Conservation (phyloP, 1,140 invertebrate genomes). For the Zaprionus gabonicus region DNA sequence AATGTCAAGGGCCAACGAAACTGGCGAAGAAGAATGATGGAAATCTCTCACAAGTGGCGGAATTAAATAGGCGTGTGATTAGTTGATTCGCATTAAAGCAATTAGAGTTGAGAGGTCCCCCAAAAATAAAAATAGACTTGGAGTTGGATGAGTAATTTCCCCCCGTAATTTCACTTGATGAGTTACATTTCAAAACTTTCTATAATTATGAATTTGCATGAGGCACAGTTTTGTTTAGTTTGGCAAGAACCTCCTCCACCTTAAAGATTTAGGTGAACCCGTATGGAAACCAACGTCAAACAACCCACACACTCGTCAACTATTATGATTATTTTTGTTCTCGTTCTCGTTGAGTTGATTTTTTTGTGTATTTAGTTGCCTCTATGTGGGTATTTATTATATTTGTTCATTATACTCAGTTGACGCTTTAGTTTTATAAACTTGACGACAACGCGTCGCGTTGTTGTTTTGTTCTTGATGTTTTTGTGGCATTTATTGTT, state of each 20-base stretch:
- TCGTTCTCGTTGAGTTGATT: background rate
- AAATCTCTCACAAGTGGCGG: background rate
- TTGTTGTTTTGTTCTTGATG: slow-evolving; percentile 29
- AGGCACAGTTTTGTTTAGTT: slow-evolving; percentile 4
- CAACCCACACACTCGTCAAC: slow-evolving; percentile 15
- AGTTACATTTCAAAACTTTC: slow-evolving; percentile 4
- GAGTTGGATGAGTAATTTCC: background rate
- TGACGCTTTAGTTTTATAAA: slow-evolving; percentile 16
- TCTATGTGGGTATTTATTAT: slow-evolving; percentile 62
- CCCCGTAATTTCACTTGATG: background rate
- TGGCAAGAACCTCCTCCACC: background rate
- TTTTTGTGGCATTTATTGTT: slow-evolving; percentile 21
- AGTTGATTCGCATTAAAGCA: slow-evolving; percentile 2
- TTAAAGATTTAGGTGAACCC: slow-evolving; percentile 1
- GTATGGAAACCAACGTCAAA: background rate
- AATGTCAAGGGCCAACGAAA: slow-evolving; percentile 4
- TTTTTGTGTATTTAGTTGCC: slow-evolving; percentile 15
- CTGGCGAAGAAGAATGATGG: background rate
- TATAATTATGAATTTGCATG: slow-evolving; percentile 19
- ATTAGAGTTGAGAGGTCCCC: background rate
- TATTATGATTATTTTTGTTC: slow-evolving; percentile 13
- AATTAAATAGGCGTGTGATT: slow-evolving; percentile 5
- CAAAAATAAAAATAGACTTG: background rate
- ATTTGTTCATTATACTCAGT: slow-evolving; percentile 39
- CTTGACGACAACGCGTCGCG: slow-evolving; percentile 13